These are phyloP conservation scores for Acanthococcus lagerstroemiae DNA, from an alignment of 2,888 invertebrate genomes.

Conservation along the genomic window DNA sequence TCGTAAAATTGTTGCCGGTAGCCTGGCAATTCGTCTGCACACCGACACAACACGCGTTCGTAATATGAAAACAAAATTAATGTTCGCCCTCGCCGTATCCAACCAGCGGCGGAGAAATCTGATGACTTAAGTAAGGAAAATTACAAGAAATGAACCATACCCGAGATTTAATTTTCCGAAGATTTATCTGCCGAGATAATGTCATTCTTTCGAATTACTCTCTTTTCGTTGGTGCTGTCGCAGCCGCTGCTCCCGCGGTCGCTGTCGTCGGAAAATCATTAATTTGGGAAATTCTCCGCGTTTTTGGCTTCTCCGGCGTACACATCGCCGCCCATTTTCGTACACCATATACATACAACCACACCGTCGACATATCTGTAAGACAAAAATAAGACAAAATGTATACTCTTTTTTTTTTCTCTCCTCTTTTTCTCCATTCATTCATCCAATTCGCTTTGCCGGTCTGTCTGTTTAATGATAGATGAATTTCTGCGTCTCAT, in stretches of 20 bases:
- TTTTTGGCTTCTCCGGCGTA: too few relatives aligned
- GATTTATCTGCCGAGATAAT: slow-evolving; percentile 19
- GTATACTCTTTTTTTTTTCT: background rate
- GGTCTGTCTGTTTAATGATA: too few relatives aligned
- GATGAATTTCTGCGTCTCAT: slow-evolving; percentile 6
- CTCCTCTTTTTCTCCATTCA: background rate
- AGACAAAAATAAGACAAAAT: too few relatives aligned
- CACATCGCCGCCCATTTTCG: slow-evolving; percentile 2
- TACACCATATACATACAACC: background rate
- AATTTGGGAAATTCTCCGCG: too few relatives aligned
- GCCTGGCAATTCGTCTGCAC: too few relatives aligned
- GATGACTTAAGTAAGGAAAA: slow-evolving; percentile 2
- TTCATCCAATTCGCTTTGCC: too few relatives aligned
- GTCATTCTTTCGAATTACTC: slow-evolving; percentile 8
- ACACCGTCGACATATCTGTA: too few relatives aligned
- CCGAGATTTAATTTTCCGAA: slow-evolving; percentile 18
- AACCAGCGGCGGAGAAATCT: background rate
- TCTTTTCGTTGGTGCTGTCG: too few relatives aligned
- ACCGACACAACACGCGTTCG: too few relatives aligned
- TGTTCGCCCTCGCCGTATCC: background rate
- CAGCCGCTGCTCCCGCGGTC: too few relatives aligned
- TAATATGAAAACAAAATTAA: background rate
- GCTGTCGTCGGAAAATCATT: too few relatives aligned
- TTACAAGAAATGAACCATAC: slow-evolving; percentile 7
- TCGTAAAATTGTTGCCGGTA: too few relatives aligned